Percentiles rank a stretch among this genome's conserved stretches.
Evolutionary conservation across 2,888 invertebrate species (phyloP).

Genomic region (Hymenopus coronatus): DNA sequence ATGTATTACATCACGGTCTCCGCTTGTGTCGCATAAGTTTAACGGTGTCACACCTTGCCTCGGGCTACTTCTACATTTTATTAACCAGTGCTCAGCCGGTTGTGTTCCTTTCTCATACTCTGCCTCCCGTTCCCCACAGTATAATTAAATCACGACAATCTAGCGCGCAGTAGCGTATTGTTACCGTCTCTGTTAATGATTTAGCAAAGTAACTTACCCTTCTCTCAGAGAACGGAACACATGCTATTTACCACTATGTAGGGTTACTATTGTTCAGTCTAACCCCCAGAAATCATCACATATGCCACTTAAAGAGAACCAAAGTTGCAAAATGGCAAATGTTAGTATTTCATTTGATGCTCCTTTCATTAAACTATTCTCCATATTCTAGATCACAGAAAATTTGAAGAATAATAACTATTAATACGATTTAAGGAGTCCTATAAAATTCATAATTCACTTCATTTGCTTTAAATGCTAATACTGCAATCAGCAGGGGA

Average conservation of each 20-base stretch:
- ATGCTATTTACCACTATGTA: neutral
- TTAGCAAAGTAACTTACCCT: neutral
- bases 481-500: too few species aligned
- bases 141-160: neutral
- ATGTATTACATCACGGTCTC: neutral
- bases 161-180: neutral
- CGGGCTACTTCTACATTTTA: neutral
- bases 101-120: neutral
- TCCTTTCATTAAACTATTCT: too few species aligned
- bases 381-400: too few species aligned
- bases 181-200: neutral
- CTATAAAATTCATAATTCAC: too few species aligned
- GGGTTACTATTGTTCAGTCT: too few species aligned
- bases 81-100: neutral
- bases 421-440: too few species aligned
- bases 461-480: too few species aligned
- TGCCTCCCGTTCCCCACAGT: neutral
- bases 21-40: neutral
- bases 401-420: too few species aligned
- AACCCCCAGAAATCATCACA: too few species aligned
- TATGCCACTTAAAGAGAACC: too few species aligned
- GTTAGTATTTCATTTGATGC: too few species aligned
- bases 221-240: neutral
- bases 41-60: neutral
- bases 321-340: too few species aligned